Conservation (phyloP, 2,888 invertebrate genomes). For the Nephrotoma flavescens region DNA sequence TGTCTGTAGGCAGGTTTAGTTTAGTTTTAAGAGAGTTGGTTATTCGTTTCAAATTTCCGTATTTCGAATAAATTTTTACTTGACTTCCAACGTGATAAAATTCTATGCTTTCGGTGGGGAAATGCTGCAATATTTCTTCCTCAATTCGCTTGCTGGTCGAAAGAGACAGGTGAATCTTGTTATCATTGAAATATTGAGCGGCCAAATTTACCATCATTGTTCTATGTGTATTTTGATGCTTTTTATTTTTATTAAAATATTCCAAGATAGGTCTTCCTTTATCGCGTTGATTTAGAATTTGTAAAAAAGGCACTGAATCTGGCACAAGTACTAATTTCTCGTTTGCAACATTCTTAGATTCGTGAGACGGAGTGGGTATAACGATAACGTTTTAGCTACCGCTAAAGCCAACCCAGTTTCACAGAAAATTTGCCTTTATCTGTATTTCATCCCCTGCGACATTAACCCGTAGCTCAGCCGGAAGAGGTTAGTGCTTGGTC, state of each 20-base stretch:
- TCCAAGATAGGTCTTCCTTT: slow-evolving; percentile 11
- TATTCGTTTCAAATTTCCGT: neutral
- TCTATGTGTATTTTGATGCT: slow-evolving; percentile 15
- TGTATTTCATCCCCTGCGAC: no score
- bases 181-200: slow-evolving; percentile 13
- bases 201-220: slow-evolving; percentile 7
- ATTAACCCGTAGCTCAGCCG: no score
- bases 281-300: neutral
- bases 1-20: neutral
- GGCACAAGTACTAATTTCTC: neutral
- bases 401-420: no score
- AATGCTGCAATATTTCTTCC: slow-evolving; percentile 12
- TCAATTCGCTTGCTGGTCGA: slow-evolving; percentile 13
- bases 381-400: no score
- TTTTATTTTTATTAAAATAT: slow-evolving; percentile 12
- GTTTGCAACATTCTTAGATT: neutral
- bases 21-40: neutral
- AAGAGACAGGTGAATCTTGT: slow-evolving; percentile 10
- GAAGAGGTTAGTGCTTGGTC: no score
- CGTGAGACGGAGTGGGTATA: neutral
- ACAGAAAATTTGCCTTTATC: no score
- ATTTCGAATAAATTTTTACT: slow-evolving; percentile 1
- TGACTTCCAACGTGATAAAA: neutral
- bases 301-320: neutral
- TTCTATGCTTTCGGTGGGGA: neutral